Conservation (phyloP, 2,113 vertebrate species). For the Tapirus terrestris region DNA sequence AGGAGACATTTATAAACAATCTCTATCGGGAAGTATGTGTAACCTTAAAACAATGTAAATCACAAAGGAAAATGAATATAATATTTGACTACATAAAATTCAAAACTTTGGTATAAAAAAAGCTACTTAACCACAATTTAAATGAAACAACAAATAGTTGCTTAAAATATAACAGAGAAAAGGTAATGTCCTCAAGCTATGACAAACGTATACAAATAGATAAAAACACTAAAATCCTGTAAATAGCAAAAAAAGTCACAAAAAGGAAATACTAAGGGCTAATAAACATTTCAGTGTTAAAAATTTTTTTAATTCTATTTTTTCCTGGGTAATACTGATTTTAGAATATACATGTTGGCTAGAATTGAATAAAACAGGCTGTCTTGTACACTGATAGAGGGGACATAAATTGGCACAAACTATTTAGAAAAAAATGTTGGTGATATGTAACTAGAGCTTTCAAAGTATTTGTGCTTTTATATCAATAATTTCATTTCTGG, state of each 20-base stretch:
- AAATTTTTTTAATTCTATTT: not conserved
- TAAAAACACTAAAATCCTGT: not conserved
- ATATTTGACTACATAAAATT: not conserved
- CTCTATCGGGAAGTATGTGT: not conserved
- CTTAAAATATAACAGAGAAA: not conserved
- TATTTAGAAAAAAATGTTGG: constrained; percentile 29
- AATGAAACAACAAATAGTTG: not conserved
- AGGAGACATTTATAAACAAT: not conserved
- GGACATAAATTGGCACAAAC: not conserved
- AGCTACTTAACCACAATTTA: not conserved
- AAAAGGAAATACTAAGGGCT: not conserved
- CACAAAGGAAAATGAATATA: not conserved
- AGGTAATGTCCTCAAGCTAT: not conserved
- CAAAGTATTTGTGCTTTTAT: not conserved
- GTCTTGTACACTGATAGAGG: not conserved
- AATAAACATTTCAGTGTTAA: not conserved
- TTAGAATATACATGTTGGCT: not conserved
- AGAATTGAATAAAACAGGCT: not conserved
- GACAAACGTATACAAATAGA: not conserved
- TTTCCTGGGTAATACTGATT: not conserved
- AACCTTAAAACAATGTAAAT: constrained; percentile 1
- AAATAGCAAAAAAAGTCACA: not conserved
- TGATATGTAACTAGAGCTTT: not conserved
- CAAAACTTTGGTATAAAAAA: not conserved
- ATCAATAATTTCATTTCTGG: not conserved